A percentile compares a stretch with the other conserved stretches of the same genome.
Evolutionary conservation across 2,797 vertebrate species (phyloP).

Genomic region (Arnoldichthys spilopterus): DNA sequence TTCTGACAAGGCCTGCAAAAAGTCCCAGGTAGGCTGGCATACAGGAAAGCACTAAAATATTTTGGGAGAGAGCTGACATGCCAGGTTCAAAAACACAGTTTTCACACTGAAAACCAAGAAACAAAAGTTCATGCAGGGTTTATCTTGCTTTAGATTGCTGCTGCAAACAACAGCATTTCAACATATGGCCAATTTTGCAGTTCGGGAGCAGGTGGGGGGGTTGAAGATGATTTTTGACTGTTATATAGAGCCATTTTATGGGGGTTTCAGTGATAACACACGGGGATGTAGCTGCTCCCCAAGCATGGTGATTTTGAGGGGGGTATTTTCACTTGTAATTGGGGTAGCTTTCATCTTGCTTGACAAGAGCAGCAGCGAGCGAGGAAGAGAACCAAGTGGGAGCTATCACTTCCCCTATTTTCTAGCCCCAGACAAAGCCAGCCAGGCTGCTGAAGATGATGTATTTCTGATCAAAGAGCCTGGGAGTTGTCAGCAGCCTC

Average conservation of each 20-base stretch:
- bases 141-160: slow-evolving; percentile 75
- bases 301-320: slow-evolving; percentile 72
- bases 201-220: slow-evolving; percentile 57
- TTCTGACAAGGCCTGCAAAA: slow-evolving; percentile 24
- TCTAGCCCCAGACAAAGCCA: slow-evolving; percentile 86
- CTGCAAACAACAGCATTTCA: slow-evolving; percentile 62
- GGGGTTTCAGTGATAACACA: slow-evolving; percentile 74
- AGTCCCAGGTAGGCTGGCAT: slow-evolving; percentile 14
- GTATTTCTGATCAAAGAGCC: slow-evolving; percentile 90
- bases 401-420: slow-evolving; percentile 87
- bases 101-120: slow-evolving; percentile 60
- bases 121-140: slow-evolving; percentile 66
- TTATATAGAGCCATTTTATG: slow-evolving; percentile 70
- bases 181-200: slow-evolving; percentile 72
- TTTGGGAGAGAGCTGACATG: slow-evolving; percentile 35
- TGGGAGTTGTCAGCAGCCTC: slow-evolving; percentile 81
- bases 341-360: slow-evolving; percentile 89
- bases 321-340: slow-evolving; percentile 87
- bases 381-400: slow-evolving; percentile 83
- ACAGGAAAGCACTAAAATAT: slow-evolving; percentile 31
- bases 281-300: slow-evolving; percentile 62
- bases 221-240: slow-evolving; percentile 72
- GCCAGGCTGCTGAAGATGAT: slow-evolving; percentile 83
- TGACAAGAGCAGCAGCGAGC: slow-evolving; percentile 81
- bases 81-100: slow-evolving; percentile 66